Evolutionary conservation across 2,797 vertebrate genomes (phyloP).

Genomic region (Phalanger gymnotis): DNA sequence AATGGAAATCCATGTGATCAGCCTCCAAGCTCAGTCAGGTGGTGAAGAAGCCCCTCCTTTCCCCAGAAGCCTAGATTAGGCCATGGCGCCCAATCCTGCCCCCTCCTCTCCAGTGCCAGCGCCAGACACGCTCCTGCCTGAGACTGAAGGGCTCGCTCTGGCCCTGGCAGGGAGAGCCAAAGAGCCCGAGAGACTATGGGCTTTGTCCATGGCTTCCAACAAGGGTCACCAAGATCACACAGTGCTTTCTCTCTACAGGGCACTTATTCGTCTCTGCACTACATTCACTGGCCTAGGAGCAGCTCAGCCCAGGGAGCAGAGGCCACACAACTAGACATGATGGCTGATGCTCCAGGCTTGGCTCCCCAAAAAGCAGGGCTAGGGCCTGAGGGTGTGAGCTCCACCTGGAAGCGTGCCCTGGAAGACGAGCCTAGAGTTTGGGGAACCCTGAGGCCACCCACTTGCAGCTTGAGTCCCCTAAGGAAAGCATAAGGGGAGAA

Average conservation of each 20-base stretch:
- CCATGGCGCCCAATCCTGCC: background rate
- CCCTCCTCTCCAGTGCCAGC: conserved; percentile 18
- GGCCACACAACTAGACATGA: conserved; percentile 32
- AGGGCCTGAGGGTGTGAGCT: background rate
- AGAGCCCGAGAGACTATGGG: conserved; percentile 27
- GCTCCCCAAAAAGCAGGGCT: conserved; percentile 64
- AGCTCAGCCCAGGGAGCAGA: conserved; percentile 52
- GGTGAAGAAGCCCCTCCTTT: conserved; percentile 1
- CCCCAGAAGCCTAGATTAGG: background rate
- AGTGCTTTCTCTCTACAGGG: conserved; percentile 46
- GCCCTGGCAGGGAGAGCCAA: conserved; percentile 14
- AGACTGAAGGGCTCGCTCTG: background rate
- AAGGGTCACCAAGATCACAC: background rate
- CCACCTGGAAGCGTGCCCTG: background rate
- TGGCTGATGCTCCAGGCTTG: conserved; percentile 35
- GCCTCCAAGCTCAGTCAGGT: background rate
- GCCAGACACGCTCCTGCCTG: conserved; percentile 25
- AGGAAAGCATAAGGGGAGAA: background rate
- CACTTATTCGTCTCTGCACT: conserved; percentile 40
- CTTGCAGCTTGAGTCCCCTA: background rate
- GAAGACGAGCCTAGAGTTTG: background rate
- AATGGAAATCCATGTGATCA: background rate
- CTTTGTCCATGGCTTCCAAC: conserved; percentile 65
- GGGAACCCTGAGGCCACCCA: background rate
- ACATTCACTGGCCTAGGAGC: conserved; percentile 48